phyloP scores from a whole-genome alignment of 1,140 invertebrate genomes.

The Drosophila leontia region DNA sequence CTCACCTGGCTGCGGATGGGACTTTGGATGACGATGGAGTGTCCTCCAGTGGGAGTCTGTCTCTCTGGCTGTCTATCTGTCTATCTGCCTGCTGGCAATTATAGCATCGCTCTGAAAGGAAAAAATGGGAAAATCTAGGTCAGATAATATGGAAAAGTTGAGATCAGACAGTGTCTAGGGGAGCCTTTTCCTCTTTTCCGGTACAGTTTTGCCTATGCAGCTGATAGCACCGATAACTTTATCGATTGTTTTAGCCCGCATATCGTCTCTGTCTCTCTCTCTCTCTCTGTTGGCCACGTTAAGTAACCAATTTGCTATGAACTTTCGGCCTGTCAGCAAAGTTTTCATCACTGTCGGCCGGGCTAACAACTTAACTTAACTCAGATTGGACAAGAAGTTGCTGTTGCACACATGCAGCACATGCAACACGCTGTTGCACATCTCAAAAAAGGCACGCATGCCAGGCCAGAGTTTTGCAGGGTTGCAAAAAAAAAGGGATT shows the following conservation, averaged over 20 bases:
- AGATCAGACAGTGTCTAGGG: conserved; percentile 6
- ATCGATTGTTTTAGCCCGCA: conserved; percentile 34
- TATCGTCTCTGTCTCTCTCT: conserved; percentile 5
- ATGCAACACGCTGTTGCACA: conserved; percentile 40
- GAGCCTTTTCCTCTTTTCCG: background rate
- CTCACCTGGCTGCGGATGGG: conserved; percentile 49
- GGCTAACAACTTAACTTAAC: conserved; percentile 69
- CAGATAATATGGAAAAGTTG: conserved; percentile 43
- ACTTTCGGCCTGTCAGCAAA: conserved; percentile 67
- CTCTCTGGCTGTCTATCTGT: conserved; percentile 19
- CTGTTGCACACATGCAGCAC: conserved; percentile 40
- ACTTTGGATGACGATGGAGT: conserved; percentile 22
- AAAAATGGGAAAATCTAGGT: conserved; percentile 47
- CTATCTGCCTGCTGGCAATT: conserved; percentile 43
- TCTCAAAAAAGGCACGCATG: conserved; percentile 31
- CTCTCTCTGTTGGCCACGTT: background rate
- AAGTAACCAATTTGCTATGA: conserved; percentile 40
- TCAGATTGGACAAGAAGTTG: conserved; percentile 39
- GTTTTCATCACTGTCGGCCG: conserved; percentile 76
- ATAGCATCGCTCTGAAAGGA: conserved; percentile 65
- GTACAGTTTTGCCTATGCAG: conserved; percentile 11
- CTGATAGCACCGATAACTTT: conserved; percentile 24
- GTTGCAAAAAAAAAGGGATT: background rate
- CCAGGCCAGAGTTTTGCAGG: conserved; percentile 4
- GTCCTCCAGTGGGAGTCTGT: conserved; percentile 36